Evolutionary conservation across 2,888 invertebrate species (phyloP).

Genomic region (Kryphioiulus occultus): DNA sequence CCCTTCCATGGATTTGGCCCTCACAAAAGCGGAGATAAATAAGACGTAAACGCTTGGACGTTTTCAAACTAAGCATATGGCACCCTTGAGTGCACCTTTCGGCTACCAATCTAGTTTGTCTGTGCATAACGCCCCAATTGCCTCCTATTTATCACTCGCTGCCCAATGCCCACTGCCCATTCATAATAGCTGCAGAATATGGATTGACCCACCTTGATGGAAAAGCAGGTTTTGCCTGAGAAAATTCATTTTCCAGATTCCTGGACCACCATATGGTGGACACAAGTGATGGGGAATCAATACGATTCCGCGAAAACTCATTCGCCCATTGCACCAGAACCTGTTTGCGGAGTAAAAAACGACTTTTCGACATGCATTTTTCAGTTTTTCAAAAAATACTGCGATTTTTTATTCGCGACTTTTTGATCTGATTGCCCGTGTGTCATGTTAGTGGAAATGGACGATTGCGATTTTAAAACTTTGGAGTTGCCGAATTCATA

Average conservation of each 20-base stretch:
- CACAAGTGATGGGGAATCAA: neutral
- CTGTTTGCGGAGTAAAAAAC: neutral
- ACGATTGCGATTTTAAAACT: neutral
- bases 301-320: neutral
- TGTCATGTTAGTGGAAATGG: neutral
- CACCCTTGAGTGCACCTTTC: neutral
- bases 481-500: neutral
- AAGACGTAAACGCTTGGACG: neutral
- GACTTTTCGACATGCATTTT: neutral
- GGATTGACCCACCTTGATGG: neutral
- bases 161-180: neutral
- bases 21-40: neutral
- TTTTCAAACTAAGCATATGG: neutral
- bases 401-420: neutral
- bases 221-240: neutral
- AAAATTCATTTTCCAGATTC: neutral
- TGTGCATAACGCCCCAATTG: conserved; percentile 5
- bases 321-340: neutral
- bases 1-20: too few relatives aligned
- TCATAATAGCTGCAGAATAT: neutral
- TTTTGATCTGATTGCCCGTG: neutral
- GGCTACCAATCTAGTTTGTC: neutral
- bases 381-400: neutral
- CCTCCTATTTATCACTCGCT: conserved; percentile 5
- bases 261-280: neutral